Evolutionary conservation across 2,113 vertebrate genomes (phyloP).

Genomic region (Rhea pennata): DNA sequence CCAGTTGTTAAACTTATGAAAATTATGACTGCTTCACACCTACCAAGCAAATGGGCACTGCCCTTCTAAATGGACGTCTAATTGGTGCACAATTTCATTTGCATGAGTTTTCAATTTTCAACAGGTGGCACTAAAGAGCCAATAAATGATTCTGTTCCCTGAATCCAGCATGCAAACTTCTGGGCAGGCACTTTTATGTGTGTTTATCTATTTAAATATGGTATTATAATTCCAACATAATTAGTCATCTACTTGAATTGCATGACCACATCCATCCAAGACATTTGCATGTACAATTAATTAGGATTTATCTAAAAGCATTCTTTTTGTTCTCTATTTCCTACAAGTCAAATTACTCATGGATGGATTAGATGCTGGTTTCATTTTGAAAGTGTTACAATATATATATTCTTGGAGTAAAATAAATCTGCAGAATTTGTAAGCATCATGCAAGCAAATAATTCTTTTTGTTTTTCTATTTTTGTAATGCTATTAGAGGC

Average conservation of each 20-base stretch:
- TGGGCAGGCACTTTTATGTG: slow-evolving; percentile 48
- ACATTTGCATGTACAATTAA: slow-evolving; percentile 66
- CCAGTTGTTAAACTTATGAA: not conserved
- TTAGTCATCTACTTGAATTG: slow-evolving; percentile 66
- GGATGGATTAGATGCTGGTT: slow-evolving; percentile 53
- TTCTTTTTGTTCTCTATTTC: slow-evolving; percentile 50
- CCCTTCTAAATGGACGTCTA: not conserved
- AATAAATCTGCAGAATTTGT: not conserved
- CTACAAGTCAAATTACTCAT: slow-evolving; percentile 54
- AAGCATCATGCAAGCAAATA: not conserved
- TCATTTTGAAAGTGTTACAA: slow-evolving; percentile 22
- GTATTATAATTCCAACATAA: slow-evolving; percentile 52
- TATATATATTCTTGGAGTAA: not conserved
- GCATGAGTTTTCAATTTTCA: slow-evolving; percentile 55
- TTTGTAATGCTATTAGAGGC: not conserved
- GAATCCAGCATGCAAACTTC: slow-evolving; percentile 33
- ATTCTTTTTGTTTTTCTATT: not conserved
- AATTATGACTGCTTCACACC: not conserved
- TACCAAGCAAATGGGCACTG: not conserved
- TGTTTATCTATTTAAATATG: slow-evolving; percentile 70
- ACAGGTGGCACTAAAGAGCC: slow-evolving; percentile 73
- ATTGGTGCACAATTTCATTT: slow-evolving; percentile 6
- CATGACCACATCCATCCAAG: slow-evolving; percentile 63
- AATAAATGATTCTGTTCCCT: slow-evolving; percentile 55
- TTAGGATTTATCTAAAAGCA: slow-evolving; percentile 66